Percentiles rank a stretch among this genome's conserved stretches.
These are phyloP conservation scores for Pristionchus japonicus DNA, from an alignment of 2,888 invertebrate species.

Conservation along the genomic window DNA sequence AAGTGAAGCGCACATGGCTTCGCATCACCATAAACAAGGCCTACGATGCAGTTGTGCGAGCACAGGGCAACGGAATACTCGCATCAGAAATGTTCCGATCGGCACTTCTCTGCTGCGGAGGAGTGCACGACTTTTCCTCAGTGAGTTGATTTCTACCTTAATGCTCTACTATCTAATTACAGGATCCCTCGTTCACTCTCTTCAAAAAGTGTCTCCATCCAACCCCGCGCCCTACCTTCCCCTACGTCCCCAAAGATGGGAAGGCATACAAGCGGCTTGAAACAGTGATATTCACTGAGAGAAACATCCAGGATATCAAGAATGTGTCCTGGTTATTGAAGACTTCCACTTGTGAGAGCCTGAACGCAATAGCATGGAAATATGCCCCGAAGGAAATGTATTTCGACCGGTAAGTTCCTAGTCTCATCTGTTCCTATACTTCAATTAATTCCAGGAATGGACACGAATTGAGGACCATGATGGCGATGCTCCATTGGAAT, in stretches of 20 bases:
- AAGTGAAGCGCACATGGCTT: background rate
- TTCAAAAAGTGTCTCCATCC: background rate
- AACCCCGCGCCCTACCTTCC: background rate
- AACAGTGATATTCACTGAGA: background rate
- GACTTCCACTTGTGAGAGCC: background rate
- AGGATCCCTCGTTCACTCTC: background rate
- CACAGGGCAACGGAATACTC: background rate
- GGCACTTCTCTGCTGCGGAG: background rate
- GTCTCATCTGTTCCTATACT: background rate
- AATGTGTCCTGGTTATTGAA: background rate
- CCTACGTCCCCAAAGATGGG: background rate
- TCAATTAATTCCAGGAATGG: background rate
- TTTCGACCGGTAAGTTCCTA: background rate
- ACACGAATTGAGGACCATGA: background rate
- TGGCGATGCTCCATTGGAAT: conserved; percentile 9
- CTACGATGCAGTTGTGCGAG: background rate
- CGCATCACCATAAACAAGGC: background rate
- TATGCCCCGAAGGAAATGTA: background rate
- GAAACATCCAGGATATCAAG: background rate
- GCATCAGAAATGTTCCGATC: background rate
- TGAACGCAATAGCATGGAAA: background rate
- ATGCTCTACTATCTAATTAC: background rate
- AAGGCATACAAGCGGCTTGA: background rate
- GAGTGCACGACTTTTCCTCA: background rate
- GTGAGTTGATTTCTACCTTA: background rate